phyloP scores from a whole-genome alignment of 2,113 vertebrate species.

The human region GRCh38 chr16:6267001-6267500 shows the following conservation, averaged over 20 bases:
- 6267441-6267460: neutral
- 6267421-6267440: neutral
- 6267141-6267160: neutral
- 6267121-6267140: accelerated
- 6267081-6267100: neutral
- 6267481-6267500: neutral
- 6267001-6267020: neutral
- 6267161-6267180: neutral
- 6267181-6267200: neutral
- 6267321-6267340: neutral
- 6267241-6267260: neutral
- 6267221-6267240: no score
- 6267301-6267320: neutral
- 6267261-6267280: neutral
- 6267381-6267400: neutral
- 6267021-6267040: neutral
- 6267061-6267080: accelerated
- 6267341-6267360: neutral
- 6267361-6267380: accelerated
- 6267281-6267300: neutral
- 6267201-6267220: neutral
- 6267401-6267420: no score
- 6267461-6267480: no score
- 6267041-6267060: no score
- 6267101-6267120: neutral